These are phyloP conservation scores for Pseudoips prasinana DNA, from an alignment of 2,888 invertebrate genomes.

Conservation along the genomic window DNA sequence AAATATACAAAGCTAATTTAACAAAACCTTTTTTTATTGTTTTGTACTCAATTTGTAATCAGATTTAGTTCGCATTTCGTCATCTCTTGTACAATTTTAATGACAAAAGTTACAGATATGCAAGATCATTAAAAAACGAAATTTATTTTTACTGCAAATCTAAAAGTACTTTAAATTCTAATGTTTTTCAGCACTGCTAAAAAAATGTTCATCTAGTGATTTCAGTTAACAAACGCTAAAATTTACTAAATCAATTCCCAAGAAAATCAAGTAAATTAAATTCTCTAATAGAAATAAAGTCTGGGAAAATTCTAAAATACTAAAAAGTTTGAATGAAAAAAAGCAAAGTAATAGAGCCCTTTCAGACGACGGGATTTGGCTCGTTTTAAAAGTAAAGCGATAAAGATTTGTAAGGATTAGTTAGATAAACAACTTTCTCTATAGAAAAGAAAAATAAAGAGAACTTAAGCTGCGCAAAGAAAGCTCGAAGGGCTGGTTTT, in stretches of 20 bases:
- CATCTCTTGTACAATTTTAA: too few relatives aligned
- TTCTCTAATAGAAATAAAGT: conserved; percentile 14
- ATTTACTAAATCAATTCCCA: conserved; percentile 12
- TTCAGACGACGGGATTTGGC: conserved; percentile 15
- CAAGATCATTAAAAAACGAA: too few relatives aligned
- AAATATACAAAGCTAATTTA: too few relatives aligned
- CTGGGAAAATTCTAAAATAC: conserved; percentile 23
- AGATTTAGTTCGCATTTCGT: too few relatives aligned
- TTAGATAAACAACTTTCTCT: conserved; percentile 32
- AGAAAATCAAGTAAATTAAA: conserved; percentile 17
- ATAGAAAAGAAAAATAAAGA: conserved; percentile 26
- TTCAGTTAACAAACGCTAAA: too few relatives aligned
- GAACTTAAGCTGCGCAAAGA: conserved; percentile 13
- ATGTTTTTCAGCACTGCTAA: too few relatives aligned
- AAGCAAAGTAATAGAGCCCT: conserved; percentile 8
- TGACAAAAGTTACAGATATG: too few relatives aligned
- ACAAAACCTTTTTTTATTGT: too few relatives aligned
- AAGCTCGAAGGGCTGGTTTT: conserved; percentile 9
- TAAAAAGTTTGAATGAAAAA: conserved; percentile 16
- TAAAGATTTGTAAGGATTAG: conserved; percentile 34
- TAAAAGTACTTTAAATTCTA: too few relatives aligned
- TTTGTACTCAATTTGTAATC: too few relatives aligned
- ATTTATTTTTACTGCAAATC: too few relatives aligned
- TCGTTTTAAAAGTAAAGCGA: conserved; percentile 26
- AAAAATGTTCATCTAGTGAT: too few relatives aligned